Base-by-base conservation (phyloP, 1,140 invertebrate species). In the Ostrea denselamellosa region DNA sequence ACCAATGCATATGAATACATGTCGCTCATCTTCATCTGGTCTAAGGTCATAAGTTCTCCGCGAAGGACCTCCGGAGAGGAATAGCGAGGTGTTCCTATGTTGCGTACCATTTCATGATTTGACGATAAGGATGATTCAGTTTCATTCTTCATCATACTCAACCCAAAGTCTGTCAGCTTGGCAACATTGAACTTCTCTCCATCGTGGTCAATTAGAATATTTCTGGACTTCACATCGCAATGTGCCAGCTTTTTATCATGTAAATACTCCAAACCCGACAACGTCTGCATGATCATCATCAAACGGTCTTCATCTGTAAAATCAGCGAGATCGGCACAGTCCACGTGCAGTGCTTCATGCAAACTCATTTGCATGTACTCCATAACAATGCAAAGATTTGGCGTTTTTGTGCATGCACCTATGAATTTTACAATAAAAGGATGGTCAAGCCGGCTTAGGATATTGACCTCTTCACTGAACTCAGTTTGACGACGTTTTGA, bases 91-190 rank as follows among this genome's bases (percentile, higher is more conserved):
- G 89, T 91, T 14, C 91, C 89, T 12, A 83, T 71, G 77, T 90
- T 88, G 14, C 62, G 54, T 9, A 88, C 88, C 22, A 71, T 12
- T n/a, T 89, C 86, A 14, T 82, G 28, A 1, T 77, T 77, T 0
- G 52, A 52, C 17, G 86, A 83, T 14, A 54, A 53, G 22, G 89
- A 90, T 2, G 86, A 56, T n/a, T 90, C 89, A 5, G 87, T 58
- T 53, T 90, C 81, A 44, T 85, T 81, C 62, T 84, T 91, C 53
- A 89, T 89, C 87, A 91, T 87, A 44, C 91, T 91, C 7, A 91
- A 84, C 1, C 91, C 90, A 87, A 92, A 92, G 81, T 92, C 90
- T 17, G 91, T 87, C n/a, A 91, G 85, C 53, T 91, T 91, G 5
- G 83, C 91, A 44, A 82, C 44, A 17, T 81, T 54, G 2, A 58